A percentile compares a stretch with the other conserved stretches of the same genome.
Conservation (phyloP, 2,113 vertebrate genomes). For the Henicopernis longicauda region DNA sequence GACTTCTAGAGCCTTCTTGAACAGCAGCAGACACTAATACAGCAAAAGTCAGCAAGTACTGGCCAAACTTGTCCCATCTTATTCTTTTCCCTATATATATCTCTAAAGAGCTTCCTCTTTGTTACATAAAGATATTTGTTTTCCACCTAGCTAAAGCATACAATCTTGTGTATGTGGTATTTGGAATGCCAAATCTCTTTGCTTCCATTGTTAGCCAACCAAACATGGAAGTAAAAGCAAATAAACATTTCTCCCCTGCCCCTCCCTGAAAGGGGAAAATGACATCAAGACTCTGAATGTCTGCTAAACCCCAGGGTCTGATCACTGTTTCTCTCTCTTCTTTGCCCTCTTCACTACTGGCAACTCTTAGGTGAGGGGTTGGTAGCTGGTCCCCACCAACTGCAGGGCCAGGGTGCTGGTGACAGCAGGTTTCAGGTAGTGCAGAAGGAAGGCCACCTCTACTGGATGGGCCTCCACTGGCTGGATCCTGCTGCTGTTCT, state of each 20-base stretch:
- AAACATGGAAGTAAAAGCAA: neutral
- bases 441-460: neutral
- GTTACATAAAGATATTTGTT: neutral
- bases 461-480: neutral
- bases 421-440: neutral
- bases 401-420: no score
- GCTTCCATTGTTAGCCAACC: neutral
- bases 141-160: neutral
- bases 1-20: neutral
- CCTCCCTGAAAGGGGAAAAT: neutral
- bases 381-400: neutral
- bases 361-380: fast-evolving
- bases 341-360: neutral
- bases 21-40: neutral
- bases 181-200: neutral
- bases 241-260: fast-evolving
- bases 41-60: neutral
- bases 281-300: neutral
- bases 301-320: neutral
- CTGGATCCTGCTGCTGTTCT: neutral
- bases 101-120: neutral
- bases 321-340: neutral
- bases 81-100: neutral
- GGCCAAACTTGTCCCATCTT: neutral
- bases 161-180: fast-evolving